Evolutionary conservation across 2,113 vertebrate genomes (phyloP).

Genomic region (Crocuta crocuta): DNA sequence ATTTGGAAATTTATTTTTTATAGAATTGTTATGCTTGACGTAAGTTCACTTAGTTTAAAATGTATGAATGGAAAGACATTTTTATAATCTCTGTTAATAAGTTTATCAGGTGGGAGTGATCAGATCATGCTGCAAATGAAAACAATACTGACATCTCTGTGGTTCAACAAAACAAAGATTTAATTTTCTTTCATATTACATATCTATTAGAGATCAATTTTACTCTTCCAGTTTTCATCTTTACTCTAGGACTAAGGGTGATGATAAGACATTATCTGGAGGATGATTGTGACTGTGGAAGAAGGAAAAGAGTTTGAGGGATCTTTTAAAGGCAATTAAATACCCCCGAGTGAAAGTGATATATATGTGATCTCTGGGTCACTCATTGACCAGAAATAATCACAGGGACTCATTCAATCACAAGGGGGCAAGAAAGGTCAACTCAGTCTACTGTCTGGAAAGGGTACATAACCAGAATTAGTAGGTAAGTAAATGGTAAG

Average conservation of each 20-base stretch:
- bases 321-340: background rate
- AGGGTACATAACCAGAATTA: background rate
- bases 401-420: background rate
- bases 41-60: background rate
- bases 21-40: background rate
- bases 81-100: background rate
- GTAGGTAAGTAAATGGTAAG: background rate
- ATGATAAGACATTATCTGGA: background rate
- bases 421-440: background rate
- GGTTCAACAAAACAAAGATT: background rate
- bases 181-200: background rate
- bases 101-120: background rate
- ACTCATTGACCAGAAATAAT: background rate
- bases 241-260: background rate
- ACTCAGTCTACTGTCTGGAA: background rate
- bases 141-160: background rate
- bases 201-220: background rate
- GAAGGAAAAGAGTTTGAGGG: background rate
- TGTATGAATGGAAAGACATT: background rate
- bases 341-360: background rate
- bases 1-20: background rate
- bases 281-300: background rate
- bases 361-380: rapidly evolving
- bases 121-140: background rate
- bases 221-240: background rate